These are phyloP conservation scores for Odiellus spinosus DNA, from an alignment of 2,888 invertebrate genomes.

Conservation along the genomic window DNA sequence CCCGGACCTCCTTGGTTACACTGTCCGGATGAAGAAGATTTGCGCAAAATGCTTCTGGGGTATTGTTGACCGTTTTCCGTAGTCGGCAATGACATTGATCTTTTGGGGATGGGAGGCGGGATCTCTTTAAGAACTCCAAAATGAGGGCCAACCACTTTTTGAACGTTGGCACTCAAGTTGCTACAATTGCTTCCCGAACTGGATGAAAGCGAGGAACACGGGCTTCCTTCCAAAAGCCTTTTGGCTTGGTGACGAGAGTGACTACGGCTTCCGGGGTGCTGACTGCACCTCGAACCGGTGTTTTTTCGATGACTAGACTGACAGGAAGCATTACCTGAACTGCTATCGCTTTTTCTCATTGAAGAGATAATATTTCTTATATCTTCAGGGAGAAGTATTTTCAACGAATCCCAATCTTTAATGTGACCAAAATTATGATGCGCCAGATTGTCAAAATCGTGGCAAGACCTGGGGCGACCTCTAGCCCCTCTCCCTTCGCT, in stretches of 20 bases:
- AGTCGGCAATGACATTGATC: slow-evolving; percentile 43
- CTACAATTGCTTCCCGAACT: slow-evolving; percentile 11
- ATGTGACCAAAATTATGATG: slow-evolving; percentile 68
- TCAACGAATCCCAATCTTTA: slow-evolving; percentile 83
- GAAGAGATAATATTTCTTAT: slow-evolving; percentile 23
- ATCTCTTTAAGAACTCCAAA: slow-evolving; percentile 11
- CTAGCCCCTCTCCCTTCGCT: slow-evolving; percentile 8
- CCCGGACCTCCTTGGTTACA: slow-evolving; percentile 27
- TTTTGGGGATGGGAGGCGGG: slow-evolving; percentile 45
- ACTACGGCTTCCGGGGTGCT: neutral
- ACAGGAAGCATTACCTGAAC: no score
- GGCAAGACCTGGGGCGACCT: slow-evolving; percentile 52
- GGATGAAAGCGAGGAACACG: slow-evolving; percentile 1
- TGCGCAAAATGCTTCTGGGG: slow-evolving; percentile 53
- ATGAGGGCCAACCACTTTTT: slow-evolving; percentile 6
- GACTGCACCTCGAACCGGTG: neutral
- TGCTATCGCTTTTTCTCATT: slow-evolving; percentile 1
- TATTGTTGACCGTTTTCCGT: slow-evolving; percentile 40
- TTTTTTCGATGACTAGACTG: neutral
- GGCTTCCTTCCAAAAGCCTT: neutral
- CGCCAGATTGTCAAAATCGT: slow-evolving; percentile 62
- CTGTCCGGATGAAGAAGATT: slow-evolving; percentile 31
- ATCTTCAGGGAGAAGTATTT: slow-evolving; percentile 68
- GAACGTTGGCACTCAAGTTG: slow-evolving; percentile 8
- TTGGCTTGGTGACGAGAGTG: neutral